Evolutionary conservation across 2,888 invertebrate genomes (phyloP), one percentile per base, ranked within the genome.

Genomic region (Koerneria pararmatus): DNA sequence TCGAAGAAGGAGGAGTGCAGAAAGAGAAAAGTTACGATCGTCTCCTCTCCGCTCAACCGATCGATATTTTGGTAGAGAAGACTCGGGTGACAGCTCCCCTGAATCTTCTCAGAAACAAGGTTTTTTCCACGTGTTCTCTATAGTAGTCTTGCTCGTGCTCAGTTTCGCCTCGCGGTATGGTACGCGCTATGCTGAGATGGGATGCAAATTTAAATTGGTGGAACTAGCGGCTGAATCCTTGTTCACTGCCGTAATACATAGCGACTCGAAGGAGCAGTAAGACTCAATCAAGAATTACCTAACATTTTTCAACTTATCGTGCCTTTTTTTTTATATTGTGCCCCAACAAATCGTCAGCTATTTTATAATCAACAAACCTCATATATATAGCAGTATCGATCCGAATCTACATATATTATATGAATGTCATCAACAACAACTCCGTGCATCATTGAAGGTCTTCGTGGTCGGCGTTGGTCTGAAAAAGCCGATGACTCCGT

Each of bases 391-490:
- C n/a, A n/a, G n/a, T n/a, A n/a, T n/a, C n/a, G n/a, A n/a, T n/a
- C n/a, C n/a, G n/a, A n/a, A n/a, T n/a, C 11, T 41, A 41, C 11
- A 41, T 19, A 8, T 41, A 41, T 19, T 11, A 41, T 8, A 11
- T 41, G 11, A 19, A 6, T 51, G 51, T 51, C 6, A 22, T 6
- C 8, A 11, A 19, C 37, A 34, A 19, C 51, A 19, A 24, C 31
- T 4, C 22, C 19, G 15, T 8, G 6, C 27, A 19, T 27, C 5
- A 8, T 41, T 70, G 46, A 49, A 78, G 78, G 79, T 80, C 3
- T 79, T 80, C 70, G 74, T 82, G 49, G 77, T 82, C 27, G 82
- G 82, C 57, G 78, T 82, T 31, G 82, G 82, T 11, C 71, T 82
- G 32, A 69, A 71, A 53, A 72, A 78, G 61, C 82, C 82, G 57